Evolutionary conservation across 1,140 invertebrate genomes (phyloP).

Genomic region (Drosophila parvula): DNA sequence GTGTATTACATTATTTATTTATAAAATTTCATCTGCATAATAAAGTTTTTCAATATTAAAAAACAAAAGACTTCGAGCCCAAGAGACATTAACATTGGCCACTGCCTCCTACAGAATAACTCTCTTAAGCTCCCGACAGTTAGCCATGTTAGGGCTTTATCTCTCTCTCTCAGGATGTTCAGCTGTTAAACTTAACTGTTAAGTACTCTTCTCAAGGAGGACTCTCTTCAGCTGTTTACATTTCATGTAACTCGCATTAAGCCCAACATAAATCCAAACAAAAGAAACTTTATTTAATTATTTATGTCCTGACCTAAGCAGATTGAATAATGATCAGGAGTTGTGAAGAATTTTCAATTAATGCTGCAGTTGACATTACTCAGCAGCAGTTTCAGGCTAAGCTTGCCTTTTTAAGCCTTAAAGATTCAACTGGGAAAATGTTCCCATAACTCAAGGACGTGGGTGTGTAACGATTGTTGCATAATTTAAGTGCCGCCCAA

Average conservation of each 20-base stretch:
- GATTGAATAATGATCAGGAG: slow-evolving; percentile 10
- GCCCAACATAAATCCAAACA: not conserved
- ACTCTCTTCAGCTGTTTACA: slow-evolving; percentile 16
- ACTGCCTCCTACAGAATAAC: not conserved
- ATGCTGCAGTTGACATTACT: slow-evolving; percentile 36
- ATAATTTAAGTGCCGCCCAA: slow-evolving; percentile 53
- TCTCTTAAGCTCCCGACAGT: not conserved
- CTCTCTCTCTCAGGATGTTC: not conserved
- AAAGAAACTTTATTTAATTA: slow-evolving; percentile 16
- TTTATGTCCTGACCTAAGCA: not conserved
- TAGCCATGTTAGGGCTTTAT: not conserved
- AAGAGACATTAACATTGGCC: not conserved
- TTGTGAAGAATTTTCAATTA: slow-evolving; percentile 42
- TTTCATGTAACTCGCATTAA: slow-evolving; percentile 1
- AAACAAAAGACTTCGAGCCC: slow-evolving; percentile 3
- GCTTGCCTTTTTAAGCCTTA: slow-evolving; percentile 7
- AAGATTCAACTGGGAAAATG: slow-evolving; percentile 11
- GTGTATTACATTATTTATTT: not conserved
- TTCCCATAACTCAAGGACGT: slow-evolving; percentile 27
- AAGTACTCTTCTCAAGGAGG: not conserved
- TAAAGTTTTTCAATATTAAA: not conserved
- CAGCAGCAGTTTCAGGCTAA: not conserved
- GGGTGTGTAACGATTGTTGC: slow-evolving; percentile 40
- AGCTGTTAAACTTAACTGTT: not conserved
- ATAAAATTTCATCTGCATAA: not conserved